Evolutionary conservation across 2,113 vertebrate species (phyloP), one percentile per base, ranked within the genome.

Genomic region (Callocephalon fimbriatum): DNA sequence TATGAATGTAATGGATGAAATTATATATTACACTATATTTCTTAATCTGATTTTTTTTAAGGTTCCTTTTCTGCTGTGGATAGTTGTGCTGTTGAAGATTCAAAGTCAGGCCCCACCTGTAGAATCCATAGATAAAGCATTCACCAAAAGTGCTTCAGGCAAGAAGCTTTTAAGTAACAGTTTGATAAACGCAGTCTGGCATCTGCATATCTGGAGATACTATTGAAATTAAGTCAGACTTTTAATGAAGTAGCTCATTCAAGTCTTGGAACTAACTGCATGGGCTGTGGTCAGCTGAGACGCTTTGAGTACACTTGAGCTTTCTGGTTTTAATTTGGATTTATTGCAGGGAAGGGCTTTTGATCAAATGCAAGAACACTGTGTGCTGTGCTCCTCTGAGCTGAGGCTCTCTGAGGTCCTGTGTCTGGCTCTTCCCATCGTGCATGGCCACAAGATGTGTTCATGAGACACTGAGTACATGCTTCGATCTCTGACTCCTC

Each of bases 301-400:
- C 0, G 11, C 86, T 91, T 81, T 3, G 31, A 77, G 72, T 86
- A 61, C 44, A 21, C 61, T 86, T 61, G 73, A 73, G 73, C 65
- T 90, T 85, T 85, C 86, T 95, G 90, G 61, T 37, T 95, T 94
- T 95, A 72, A 93, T 92, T 88, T 85, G 40, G 59, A 16, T 92
- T 85, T 82, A 31, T 45, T 95, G 76, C 53, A 68, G 56, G 79
- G 76, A 44, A 88, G 67, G 56, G 71, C 66, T 63, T 78, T 5
- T 35, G 65, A 63, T 86, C 27, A 15, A 88, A 20, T 32, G 1
- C 2, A 48, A 48, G 84, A 94, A 81, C 76, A 2, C 32, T 67
- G 20, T 0, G 37, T 93, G 79, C 82, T 77, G 0, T n/a, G 58
- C 74, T 86, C 22, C 78, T 94, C 87, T 4, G 3, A 29, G 0